Conservation (phyloP, 35 echinoderm and acorn worm genomes). For the Heliocidaris erythrogramma region DNA sequence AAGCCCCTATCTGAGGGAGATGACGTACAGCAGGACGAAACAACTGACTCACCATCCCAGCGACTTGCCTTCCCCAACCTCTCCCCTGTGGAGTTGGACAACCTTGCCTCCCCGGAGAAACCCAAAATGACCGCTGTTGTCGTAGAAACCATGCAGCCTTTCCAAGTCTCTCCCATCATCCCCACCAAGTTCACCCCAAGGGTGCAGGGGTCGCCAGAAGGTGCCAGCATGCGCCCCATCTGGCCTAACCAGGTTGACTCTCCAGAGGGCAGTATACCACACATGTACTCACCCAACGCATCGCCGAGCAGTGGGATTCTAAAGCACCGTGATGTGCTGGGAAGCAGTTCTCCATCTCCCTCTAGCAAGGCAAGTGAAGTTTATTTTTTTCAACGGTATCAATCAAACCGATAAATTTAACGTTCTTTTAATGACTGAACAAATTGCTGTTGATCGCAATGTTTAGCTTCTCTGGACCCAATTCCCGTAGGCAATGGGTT, state of each 20-base stretch:
- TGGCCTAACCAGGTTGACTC: conserved; percentile 51
- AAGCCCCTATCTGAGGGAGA: conserved; percentile 13
- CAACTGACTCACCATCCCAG: neutral
- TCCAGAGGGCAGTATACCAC: conserved; percentile 58
- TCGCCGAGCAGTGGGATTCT: conserved; percentile 91
- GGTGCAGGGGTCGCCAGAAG: conserved; percentile 56
- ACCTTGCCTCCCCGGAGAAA: neutral
- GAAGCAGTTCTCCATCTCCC: conserved; percentile 85
- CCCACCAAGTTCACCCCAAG: conserved; percentile 61
- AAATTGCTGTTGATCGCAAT: too few species aligned
- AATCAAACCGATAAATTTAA: too few species aligned
- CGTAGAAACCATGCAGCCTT: neutral
- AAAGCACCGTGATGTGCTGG: conserved; percentile 62
- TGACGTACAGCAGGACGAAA: neutral
- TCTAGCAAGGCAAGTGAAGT: conserved; percentile 82
- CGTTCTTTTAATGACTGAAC: too few species aligned
- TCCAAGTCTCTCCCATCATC: conserved; percentile 69
- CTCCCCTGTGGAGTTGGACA: neutral
- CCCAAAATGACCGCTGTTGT: neutral
- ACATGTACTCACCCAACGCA: conserved; percentile 75
- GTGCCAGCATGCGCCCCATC: conserved; percentile 11
- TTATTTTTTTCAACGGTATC: too few species aligned
- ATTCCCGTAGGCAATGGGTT: too few species aligned
- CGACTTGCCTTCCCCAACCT: conserved; percentile 44
- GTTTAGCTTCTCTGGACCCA: too few species aligned